These are phyloP conservation scores for Alentia gelatinosa DNA, from an alignment of 2,888 invertebrate species.

Conservation along the genomic window DNA sequence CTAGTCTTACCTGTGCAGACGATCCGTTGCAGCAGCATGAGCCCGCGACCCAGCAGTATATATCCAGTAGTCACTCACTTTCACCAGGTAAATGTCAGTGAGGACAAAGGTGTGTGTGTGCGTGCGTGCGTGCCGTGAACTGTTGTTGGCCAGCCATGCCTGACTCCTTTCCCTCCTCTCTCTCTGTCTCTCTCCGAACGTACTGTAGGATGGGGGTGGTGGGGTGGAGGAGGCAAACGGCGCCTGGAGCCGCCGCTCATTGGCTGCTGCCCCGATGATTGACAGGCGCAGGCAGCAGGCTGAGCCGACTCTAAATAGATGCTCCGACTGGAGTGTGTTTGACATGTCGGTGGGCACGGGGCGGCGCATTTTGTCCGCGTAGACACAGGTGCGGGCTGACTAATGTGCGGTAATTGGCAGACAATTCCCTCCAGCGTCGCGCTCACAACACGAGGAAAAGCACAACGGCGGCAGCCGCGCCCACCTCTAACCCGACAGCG, in stretches of 20 bases:
- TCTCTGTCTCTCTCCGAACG: background rate
- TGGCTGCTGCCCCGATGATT: constrained; percentile 36
- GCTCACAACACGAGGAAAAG: background rate
- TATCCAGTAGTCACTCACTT: constrained; percentile 7
- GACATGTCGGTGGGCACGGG: constrained; percentile 9
- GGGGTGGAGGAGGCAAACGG: constrained; percentile 9
- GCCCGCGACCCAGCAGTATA: background rate
- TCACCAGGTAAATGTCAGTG: constrained; percentile 39
- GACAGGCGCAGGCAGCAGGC: constrained; percentile 28
- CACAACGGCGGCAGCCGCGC: background rate
- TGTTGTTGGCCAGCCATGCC: constrained; percentile 49
- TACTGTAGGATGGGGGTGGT: background rate
- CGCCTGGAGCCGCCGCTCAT: constrained; percentile 12
- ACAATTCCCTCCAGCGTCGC: constrained; percentile 45
- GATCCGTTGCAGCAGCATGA: background rate
- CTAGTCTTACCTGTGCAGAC: background rate
- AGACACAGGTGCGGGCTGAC: constrained; percentile 47
- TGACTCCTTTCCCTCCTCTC: constrained; percentile 12
- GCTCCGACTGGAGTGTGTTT: constrained; percentile 41
- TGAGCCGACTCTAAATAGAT: constrained; percentile 22
- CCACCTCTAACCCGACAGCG: background rate
- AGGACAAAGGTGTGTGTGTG: constrained; percentile 48
- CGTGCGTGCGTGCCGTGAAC: constrained; percentile 27
- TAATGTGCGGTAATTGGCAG: constrained; percentile 49
- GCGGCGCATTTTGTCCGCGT: constrained; percentile 38